Percentiles rank a stretch among this genome's conserved stretches.
These are phyloP conservation scores for Ormyrus nitidulus DNA, from an alignment of 2,888 invertebrate species.

Conservation along the genomic window DNA sequence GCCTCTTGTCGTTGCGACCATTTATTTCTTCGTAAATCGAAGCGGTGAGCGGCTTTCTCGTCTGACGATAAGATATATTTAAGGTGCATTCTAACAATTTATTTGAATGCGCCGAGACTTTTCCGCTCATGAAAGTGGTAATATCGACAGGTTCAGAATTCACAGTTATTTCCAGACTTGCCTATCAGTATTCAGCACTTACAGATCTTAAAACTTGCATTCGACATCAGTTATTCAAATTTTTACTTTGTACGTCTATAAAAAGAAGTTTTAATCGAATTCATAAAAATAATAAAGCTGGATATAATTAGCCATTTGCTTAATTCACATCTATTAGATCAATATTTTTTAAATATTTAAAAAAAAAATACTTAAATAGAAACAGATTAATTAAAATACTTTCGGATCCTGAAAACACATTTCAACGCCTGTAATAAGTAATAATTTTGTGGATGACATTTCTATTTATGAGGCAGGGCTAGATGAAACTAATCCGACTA, in stretches of 20 bases:
- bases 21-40: too few species aligned
- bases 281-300: too few species aligned
- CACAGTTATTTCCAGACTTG: background rate
- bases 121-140: background rate
- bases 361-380: background rate
- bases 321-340: too few species aligned
- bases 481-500: slow-evolving; percentile 26
- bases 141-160: too few species aligned
- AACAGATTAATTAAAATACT: background rate
- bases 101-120: slow-evolving; percentile 23
- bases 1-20: slow-evolving; percentile 3
- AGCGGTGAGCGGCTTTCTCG: background rate
- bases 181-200: slow-evolving; percentile 4
- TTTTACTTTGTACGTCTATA: too few species aligned
- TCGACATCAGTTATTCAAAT: too few species aligned
- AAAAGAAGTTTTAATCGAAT: too few species aligned
- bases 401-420: background rate
- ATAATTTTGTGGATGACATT: slow-evolving; percentile 24
- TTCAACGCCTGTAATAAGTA: slow-evolving; percentile 20
- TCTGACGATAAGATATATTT: slow-evolving; percentile 39
- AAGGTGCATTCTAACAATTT: slow-evolving; percentile 37
- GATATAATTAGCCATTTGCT: too few species aligned
- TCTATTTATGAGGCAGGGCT: slow-evolving; percentile 4
- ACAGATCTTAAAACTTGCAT: background rate
- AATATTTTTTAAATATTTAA: background rate